Base-by-base conservation (phyloP, 1,140 invertebrate genomes). In the Sesamia nonagrioides region DNA sequence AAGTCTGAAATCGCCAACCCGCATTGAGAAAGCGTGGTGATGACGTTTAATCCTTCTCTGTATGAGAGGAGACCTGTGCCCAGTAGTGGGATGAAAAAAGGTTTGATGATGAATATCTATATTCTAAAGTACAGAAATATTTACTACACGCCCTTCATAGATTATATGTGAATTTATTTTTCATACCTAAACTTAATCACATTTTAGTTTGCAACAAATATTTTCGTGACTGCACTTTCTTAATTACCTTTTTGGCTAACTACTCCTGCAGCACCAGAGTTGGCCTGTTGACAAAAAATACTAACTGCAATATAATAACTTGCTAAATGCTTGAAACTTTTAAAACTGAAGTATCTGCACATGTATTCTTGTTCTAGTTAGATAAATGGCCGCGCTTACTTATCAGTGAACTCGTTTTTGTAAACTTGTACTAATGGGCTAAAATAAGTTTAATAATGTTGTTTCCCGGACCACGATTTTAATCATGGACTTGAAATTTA, bases 221-320 rank as follows among this genome's bases (percentile, higher is more conserved):
- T 63, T 80, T 80, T 76, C 27, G 61, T 60, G 68, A 50, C 74
- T 63, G 60, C 37, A 63, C 33, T 63, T 63, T 63, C 27, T 63
- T 56, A 63, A 63, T 63, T 63, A 63, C 60, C 33, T 40, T 63
- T 63, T 63, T 63, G 60, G 60, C 60, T 63, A 63, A 63, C 60
- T 63, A 63, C 60, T 42, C 0, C 37, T 40, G 60, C 37, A 63
- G 60, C 18, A 17, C 37, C 33, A 40, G n/a, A 37, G 60, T 63
- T 63, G 60, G 60, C 60, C 15, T 40, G 60, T 40, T 63, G 60
- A 63, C 60, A 63, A 63, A 63, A 63, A 60, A 27, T 27, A n/a
- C 56, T 60, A 60, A 60, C 27, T 35, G 56, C 6, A 58, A 60
- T 60, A 60, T 60, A 60, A 60, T 60, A 60, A 60, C 27, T 60